Conservation (phyloP, 1,140 invertebrate species). For the Ips nitidus region DNA sequence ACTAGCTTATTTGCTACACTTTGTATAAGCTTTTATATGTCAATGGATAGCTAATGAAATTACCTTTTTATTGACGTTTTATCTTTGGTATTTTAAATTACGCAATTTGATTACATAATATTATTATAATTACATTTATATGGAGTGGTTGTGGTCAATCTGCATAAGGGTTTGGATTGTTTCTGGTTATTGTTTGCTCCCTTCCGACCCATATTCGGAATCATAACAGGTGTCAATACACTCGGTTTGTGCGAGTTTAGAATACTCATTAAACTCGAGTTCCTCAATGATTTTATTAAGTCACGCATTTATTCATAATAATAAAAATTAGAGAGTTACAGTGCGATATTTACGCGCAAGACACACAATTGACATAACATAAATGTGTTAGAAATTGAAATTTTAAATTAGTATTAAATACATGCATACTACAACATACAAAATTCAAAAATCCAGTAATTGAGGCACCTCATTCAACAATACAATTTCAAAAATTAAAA, state of each 20-base stretch:
- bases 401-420: background rate
- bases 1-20: no score
- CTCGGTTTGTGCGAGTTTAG: background rate
- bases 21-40: no score
- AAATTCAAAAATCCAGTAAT: no score
- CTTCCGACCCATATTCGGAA: background rate
- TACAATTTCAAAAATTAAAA: no score
- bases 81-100: background rate
- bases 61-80: no score
- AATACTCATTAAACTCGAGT: background rate
- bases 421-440: background rate
- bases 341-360: background rate
- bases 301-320: background rate
- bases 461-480: no score
- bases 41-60: no score
- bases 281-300: background rate
- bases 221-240: background rate
- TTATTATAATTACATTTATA: background rate
- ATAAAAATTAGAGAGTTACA: background rate
- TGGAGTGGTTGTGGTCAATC: background rate
- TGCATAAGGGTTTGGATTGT: background rate
- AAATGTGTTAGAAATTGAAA: background rate
- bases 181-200: no score
- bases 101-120: background rate
- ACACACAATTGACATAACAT: background rate